Conservation (phyloP, 2,113 vertebrate species). For the Callaeas wilsoni region DNA sequence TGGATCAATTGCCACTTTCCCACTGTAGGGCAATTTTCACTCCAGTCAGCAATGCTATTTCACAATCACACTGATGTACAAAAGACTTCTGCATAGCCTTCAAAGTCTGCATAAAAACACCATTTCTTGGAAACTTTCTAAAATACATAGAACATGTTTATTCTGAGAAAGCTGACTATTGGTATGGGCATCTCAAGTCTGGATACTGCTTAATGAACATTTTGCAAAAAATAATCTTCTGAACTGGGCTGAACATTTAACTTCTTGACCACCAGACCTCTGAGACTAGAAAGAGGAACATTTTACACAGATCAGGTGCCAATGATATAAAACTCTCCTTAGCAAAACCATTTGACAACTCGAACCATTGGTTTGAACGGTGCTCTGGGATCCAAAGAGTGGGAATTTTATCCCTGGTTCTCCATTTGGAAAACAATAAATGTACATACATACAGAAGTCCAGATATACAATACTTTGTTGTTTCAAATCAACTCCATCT, state of each 20-base stretch:
- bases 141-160: background rate
- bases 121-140: background rate
- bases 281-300: background rate
- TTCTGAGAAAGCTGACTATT: background rate
- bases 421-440: background rate
- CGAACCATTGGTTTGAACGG: accelerated
- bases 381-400: background rate
- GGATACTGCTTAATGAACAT: background rate
- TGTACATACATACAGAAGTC: background rate
- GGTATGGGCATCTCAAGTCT: background rate
- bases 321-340: background rate
- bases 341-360: background rate
- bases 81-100: background rate
- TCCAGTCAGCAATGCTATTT: background rate
- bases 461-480: background rate
- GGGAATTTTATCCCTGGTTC: background rate
- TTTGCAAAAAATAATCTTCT: background rate
- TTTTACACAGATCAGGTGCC: background rate
- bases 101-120: background rate
- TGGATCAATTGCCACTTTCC: background rate
- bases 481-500: background rate
- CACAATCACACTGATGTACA: background rate
- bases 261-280: background rate
- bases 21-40: background rate
- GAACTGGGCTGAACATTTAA: background rate